A percentile compares a stretch with the other conserved stretches of the same genome.
Conservation (phyloP, 1,140 invertebrate genomes). For the Elymnias hypermnestra region DNA sequence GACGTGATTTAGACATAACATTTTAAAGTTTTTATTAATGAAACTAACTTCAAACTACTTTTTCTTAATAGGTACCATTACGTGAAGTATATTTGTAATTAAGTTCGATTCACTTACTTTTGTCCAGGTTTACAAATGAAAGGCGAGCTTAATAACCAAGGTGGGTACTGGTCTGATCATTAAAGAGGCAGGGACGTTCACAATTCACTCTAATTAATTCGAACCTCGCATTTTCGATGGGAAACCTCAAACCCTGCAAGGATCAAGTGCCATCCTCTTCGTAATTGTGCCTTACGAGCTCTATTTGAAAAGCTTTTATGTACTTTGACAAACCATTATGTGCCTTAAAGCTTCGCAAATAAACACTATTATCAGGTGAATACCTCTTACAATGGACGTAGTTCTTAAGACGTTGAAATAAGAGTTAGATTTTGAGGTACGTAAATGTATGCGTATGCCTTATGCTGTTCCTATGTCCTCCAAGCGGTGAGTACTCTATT, state of each 20-base stretch:
- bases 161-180: constrained; percentile 15
- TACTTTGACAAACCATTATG: constrained; percentile 1
- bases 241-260: constrained; percentile 20
- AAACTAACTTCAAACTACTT: too few relatives aligned
- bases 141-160: constrained; percentile 2
- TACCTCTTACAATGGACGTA: neutral
- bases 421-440: constrained; percentile 10
- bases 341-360: neutral
- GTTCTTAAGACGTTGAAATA: constrained; percentile 11
- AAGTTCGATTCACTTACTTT: neutral
- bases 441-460: neutral
- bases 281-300: constrained; percentile 21
- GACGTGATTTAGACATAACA: too few relatives aligned
- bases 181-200: constrained; percentile 18
- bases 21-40: too few relatives aligned
- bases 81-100: too few relatives aligned
- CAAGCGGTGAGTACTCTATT: constrained; percentile 19
- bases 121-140: neutral
- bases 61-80: too few relatives aligned
- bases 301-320: constrained; percentile 4
- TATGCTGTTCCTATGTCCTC: constrained; percentile 13
- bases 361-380: neutral
- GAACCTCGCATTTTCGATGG: constrained; percentile 21
- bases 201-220: constrained; percentile 22
- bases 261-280: constrained; percentile 25